Base-by-base conservation (phyloP, 2,797 vertebrate genomes). In the Poeciliopsis infans region DNA sequence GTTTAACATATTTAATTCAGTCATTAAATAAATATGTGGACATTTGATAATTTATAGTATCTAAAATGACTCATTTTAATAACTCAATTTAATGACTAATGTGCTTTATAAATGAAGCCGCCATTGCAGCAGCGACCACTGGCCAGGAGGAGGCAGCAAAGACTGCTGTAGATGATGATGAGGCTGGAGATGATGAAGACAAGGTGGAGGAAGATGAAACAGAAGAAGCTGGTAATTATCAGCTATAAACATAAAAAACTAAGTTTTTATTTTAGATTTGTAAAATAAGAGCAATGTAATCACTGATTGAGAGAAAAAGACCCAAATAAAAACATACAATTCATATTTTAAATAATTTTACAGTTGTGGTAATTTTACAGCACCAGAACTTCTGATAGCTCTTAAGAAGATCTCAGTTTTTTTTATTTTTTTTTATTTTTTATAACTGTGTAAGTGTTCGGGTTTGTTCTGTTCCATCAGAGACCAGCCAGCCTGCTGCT, bases 91-190 rank as follows among this genome's bases (percentile, higher is more conserved):
- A 43, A 41, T 43, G 36, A 41, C 20, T 41, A 2, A 25, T 25
- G 36, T 69, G 6, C 5, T n/a, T 18, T 74, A 36, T 47, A 0
- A 79, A 15, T 80, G 16, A 2, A 91, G 89, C 79, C 53, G 0
- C 86, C 0, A 5, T 80, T 86, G 88, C 86, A 91, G 88, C 64
- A 12, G 81, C 84, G 0, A 0, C 84, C 4, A 61, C 70, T 12
- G 83, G 77, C 86, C 90, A 93, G 78, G 61, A 93, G 86, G 92
- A 80, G 85, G 91, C 78, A 68, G 72, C 69, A 75, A 45, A 92
- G 86, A 76, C 84, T 2, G 85, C 89, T 13, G 84, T 20, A 74
- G 89, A 88, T 20, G 68, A 33, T 0, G 84, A 80, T 1, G 85
- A 89, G 53, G 83, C 79, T n/a, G 87, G 87, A 39, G 83, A 80